Conservation (phyloP, 1,140 invertebrate species). For the Whitmania pigra region DNA sequence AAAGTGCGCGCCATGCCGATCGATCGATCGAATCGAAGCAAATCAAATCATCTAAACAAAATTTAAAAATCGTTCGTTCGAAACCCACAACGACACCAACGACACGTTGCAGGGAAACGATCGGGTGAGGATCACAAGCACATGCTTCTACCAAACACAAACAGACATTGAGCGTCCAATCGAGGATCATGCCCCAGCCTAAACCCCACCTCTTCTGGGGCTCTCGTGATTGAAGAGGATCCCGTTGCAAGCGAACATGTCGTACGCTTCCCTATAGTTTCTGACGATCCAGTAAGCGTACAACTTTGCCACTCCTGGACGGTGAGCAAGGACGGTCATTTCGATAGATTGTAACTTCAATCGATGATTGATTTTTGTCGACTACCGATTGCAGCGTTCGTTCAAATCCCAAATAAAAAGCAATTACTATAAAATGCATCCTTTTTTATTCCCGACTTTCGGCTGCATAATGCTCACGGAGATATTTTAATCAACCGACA, state of each 20-base stretch:
- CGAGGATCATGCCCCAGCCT: background rate
- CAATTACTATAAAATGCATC: too few species aligned
- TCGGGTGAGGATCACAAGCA: background rate
- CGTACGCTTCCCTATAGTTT: conserved; percentile 95
- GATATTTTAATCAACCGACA: too few species aligned
- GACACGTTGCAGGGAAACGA: too few species aligned
- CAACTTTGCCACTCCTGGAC: conserved; percentile 83
- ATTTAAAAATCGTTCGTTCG: background rate
- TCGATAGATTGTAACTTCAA: too few species aligned
- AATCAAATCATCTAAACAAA: background rate
- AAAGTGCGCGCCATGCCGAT: too few species aligned
- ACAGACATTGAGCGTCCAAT: background rate
- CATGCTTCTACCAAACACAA: background rate
- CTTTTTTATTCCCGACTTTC: too few species aligned
- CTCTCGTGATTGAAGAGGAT: conserved; percentile 99
- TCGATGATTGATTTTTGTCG: too few species aligned
- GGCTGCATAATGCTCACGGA: too few species aligned
- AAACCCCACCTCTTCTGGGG: conserved; percentile 63
- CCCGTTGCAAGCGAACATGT: conserved; percentile 95
- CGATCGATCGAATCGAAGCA: too few species aligned
- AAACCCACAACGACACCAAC: background rate
- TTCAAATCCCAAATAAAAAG: too few species aligned
- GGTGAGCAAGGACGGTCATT: background rate
- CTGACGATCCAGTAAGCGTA: conserved; percentile 98
- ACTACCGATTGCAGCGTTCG: too few species aligned